Evolutionary conservation across 1,140 invertebrate genomes (phyloP).

Genomic region (Monomorium pharaonis): DNA sequence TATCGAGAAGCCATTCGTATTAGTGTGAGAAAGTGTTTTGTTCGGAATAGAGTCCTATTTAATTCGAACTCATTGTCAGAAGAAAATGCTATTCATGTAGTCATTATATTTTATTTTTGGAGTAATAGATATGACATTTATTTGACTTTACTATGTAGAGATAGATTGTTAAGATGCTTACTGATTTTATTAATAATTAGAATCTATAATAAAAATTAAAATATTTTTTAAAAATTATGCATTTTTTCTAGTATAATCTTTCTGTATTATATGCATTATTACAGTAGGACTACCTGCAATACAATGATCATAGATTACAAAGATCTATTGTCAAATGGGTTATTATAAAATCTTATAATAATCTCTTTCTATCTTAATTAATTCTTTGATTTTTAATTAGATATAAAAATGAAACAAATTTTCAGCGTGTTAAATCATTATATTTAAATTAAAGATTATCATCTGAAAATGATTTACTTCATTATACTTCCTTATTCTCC

Average conservation of each 20-base stretch:
- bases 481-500: slow-evolving; percentile 10
- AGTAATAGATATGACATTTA: slow-evolving; percentile 26
- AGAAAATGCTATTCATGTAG: neutral
- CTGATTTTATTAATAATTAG: slow-evolving; percentile 25
- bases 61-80: neutral
- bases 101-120: slow-evolving; percentile 17
- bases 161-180: slow-evolving; percentile 29
- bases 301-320: neutral
- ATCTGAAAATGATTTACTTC: neutral
- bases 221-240: neutral
- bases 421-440: neutral
- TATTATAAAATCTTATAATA: no score
- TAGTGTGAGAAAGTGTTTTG: slow-evolving; percentile 57
- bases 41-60: slow-evolving; percentile 31
- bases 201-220: neutral
- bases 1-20: slow-evolving; percentile 55
- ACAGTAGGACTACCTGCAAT: neutral
- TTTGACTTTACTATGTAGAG: neutral
- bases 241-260: neutral
- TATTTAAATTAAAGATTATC: neutral
- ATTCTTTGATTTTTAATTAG: neutral
- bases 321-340: neutral
- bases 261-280: neutral
- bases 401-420: slow-evolving; percentile 5
- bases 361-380: neutral